Evolutionary conservation across 2,888 invertebrate genomes (phyloP).

Genomic region (Metellina segmentata): DNA sequence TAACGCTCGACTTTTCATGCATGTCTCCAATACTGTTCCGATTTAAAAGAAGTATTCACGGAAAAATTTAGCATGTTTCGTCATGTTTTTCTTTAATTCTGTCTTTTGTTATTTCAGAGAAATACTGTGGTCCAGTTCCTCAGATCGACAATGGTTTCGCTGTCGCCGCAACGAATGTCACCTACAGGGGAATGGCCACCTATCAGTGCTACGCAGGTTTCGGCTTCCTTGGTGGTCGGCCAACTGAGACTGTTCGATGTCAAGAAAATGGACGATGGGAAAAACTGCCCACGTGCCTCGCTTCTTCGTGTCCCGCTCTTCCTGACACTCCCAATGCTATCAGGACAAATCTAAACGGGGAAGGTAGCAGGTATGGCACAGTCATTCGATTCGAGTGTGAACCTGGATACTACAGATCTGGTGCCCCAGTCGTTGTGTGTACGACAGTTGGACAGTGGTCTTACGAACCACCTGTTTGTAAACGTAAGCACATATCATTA

Average conservation of each 20-base stretch:
- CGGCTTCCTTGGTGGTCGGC: constrained; percentile 92
- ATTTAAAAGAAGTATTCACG: too few relatives aligned
- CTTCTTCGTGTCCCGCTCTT: constrained; percentile 94
- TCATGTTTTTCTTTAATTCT: neutral
- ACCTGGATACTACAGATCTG: constrained; percentile 92
- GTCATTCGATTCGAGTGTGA: constrained; percentile 95
- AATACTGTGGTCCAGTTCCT: constrained; percentile 97
- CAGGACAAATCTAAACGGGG: constrained; percentile 92
- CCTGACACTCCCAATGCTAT: constrained; percentile 93
- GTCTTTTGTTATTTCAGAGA: constrained; percentile 79
- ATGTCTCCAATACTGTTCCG: too few relatives aligned
- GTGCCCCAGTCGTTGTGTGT: constrained; percentile 92
- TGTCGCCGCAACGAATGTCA: constrained; percentile 96
- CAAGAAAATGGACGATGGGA: constrained; percentile 95
- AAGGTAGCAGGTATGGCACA: constrained; percentile 95
- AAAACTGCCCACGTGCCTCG: constrained; percentile 93
- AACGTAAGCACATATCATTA: constrained; percentile 83
- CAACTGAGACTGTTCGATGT: constrained; percentile 93
- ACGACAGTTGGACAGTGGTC: constrained; percentile 98
- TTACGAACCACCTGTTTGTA: constrained; percentile 92
- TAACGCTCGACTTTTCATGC: too few relatives aligned
- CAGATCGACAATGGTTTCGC: constrained; percentile 99
- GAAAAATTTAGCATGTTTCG: too few relatives aligned
- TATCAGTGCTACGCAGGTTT: constrained; percentile 96
- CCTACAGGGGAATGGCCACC: constrained; percentile 94